Percentiles rank a stretch among this genome's conserved stretches.
Evolutionary conservation across 2,113 vertebrate genomes (phyloP).

Genomic region (Cichladusa arquata): DNA sequence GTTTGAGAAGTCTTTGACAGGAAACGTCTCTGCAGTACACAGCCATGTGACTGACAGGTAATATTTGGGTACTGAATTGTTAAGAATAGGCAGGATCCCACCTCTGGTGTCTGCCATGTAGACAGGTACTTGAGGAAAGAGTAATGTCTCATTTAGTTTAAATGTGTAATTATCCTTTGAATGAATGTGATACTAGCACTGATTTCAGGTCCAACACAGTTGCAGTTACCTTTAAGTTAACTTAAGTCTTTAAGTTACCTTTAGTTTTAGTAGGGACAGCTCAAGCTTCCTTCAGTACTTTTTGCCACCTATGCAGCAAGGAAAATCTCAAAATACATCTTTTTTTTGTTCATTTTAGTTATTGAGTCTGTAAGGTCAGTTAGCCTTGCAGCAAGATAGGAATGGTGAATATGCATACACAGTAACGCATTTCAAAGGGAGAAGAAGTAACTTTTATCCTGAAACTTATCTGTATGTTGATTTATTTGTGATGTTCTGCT

Average conservation of each 20-base stretch:
- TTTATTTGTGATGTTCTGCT: background rate
- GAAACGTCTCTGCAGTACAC: constrained; percentile 6
- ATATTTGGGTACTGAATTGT: background rate
- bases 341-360: background rate
- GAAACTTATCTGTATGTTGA: background rate
- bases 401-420: background rate
- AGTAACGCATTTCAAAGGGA: background rate
- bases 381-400: background rate
- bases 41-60: constrained; percentile 66
- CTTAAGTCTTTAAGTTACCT: background rate
- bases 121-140: background rate
- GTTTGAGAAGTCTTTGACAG: constrained; percentile 83
- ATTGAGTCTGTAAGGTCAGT: background rate
- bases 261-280: background rate
- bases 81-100: background rate
- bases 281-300: background rate
- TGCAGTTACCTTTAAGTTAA: background rate
- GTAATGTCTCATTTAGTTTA: background rate
- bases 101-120: background rate
- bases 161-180: background rate
- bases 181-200: background rate
- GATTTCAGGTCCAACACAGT: background rate
- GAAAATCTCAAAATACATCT: background rate
- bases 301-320: background rate
- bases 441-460: background rate